Percentiles rank a stretch among this genome's conserved stretches.
Evolutionary conservation across 2,113 vertebrate species (phyloP).

Genomic region (Chaenocephalus aceratus): DNA sequence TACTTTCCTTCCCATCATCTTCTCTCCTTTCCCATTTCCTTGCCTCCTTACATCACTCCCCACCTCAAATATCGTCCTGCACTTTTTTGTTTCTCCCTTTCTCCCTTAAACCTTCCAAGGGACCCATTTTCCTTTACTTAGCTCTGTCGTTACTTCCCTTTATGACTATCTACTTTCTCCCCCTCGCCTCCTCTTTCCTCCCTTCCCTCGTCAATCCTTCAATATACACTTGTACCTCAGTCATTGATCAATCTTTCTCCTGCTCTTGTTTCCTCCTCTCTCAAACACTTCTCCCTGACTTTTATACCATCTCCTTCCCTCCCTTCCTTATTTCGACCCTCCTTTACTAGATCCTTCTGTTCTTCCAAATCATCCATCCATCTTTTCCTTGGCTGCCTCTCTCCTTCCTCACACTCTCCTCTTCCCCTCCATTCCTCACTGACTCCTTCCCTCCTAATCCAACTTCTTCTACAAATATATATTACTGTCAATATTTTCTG

Average conservation of each 20-base stretch:
- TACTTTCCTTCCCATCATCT: background rate
- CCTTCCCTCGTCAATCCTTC: background rate
- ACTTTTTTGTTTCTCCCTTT: background rate
- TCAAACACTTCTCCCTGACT: no score
- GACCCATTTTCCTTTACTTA: background rate
- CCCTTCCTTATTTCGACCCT: background rate
- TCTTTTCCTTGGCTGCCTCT: background rate
- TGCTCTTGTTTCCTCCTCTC: no score
- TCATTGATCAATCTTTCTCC: no score
- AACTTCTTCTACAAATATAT: background rate
- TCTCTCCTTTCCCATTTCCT: background rate
- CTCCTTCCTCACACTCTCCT: background rate
- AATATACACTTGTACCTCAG: background rate
- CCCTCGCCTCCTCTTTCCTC: background rate
- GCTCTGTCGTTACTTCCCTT: background rate
- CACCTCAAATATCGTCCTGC: background rate
- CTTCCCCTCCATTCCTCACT: background rate
- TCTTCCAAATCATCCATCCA: background rate
- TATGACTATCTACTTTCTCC: background rate
- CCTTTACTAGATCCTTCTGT: no score
- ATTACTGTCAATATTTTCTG: background rate
- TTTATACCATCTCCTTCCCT: no score
- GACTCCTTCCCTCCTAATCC: background rate
- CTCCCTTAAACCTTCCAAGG: no score
- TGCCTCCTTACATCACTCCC: background rate